A percentile compares a stretch with the other conserved stretches of the same genome.
phyloP scores from a whole-genome alignment of 2,888 invertebrate species.

The Mythimna lalbum region DNA sequence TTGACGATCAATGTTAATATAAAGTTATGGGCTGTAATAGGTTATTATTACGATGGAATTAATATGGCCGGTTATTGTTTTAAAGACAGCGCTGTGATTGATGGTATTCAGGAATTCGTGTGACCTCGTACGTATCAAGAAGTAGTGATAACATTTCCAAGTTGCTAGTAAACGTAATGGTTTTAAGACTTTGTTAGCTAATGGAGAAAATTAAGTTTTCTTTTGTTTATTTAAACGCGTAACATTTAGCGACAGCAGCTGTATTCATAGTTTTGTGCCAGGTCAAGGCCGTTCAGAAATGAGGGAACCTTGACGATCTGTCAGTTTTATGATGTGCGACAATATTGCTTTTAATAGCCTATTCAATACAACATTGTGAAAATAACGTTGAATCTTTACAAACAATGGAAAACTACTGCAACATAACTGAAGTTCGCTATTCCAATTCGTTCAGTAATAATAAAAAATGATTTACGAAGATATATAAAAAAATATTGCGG shows the following conservation, averaged over 20 bases:
- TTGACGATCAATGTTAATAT: slow-evolving; percentile 85
- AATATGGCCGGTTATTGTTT: slow-evolving; percentile 87
- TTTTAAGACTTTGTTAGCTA: slow-evolving; percentile 22
- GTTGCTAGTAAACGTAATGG: slow-evolving; percentile 63
- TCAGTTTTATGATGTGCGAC: slow-evolving; percentile 67
- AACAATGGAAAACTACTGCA: slow-evolving; percentile 23
- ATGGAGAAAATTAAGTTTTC: slow-evolving; percentile 26
- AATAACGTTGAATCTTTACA: slow-evolving; percentile 47
- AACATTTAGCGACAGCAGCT: slow-evolving; percentile 21
- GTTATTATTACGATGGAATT: slow-evolving; percentile 85
- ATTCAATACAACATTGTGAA: slow-evolving; percentile 70
- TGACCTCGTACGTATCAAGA: slow-evolving; percentile 53
- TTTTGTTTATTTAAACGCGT: slow-evolving; percentile 63
- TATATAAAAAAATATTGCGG: background rate
- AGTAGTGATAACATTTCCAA: slow-evolving; percentile 52
- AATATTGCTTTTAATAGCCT: slow-evolving; percentile 69
- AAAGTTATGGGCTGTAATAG: slow-evolving; percentile 83
- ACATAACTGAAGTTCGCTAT: background rate
- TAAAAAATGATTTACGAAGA: background rate
- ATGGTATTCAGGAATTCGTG: slow-evolving; percentile 76
- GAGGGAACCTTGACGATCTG: slow-evolving; percentile 65
- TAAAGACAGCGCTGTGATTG: slow-evolving; percentile 85
- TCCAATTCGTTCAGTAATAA: background rate
- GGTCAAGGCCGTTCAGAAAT: slow-evolving; percentile 70
- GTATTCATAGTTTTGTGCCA: slow-evolving; percentile 42